Evolutionary conservation across 2,888 invertebrate genomes (phyloP), one percentile per base, ranked within the genome.

Genomic region (Oscheius onirici): DNA sequence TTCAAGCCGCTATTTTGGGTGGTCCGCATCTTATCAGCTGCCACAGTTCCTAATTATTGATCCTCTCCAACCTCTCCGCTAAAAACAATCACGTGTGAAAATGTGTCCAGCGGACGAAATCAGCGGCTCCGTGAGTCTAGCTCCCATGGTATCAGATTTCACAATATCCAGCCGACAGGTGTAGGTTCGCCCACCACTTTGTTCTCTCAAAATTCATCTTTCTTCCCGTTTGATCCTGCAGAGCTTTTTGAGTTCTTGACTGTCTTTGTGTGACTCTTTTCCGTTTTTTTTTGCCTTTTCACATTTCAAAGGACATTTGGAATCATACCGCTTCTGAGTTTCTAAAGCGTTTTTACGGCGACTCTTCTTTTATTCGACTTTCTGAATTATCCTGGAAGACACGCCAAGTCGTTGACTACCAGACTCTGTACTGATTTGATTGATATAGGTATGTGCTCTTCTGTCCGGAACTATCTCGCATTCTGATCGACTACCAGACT

Each of bases 101-200:
- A 17, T 20, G 46, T 20, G n/a, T 20, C 46, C 46, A 3, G n/a
- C n/a, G n/a, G n/a, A 20, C 46, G 46, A 15, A 46, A 46, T 46
- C 46, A 17, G 46, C 8, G 34, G 34, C 46, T 55, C 28, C 26
- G 54, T 11, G 54, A 15, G 54, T 13, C 15, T 10, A 44, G 15
- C 44, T 15, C 26, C 22, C 49, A 22, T 22, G n/a, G 54, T 55
- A 55, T 55, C 54, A 26, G n/a, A 26, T 55, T 55, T 55, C 54
- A 24, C 54, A 55, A 55, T 55, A 55, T 24, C 26, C 22, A 24
- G 11, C 13, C 52, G 26, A 13, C 54, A 26, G 54, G 26, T 22
- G 54, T 26, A 26, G 11, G 22, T 26, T n/a, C n/a, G 22, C 54
- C 17, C 22, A 1, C 17, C 26, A 13, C 13, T 55, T 22, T 52